phyloP scores from a whole-genome alignment of 1,140 invertebrate genomes.

The Drosophila ironensis region DNA sequence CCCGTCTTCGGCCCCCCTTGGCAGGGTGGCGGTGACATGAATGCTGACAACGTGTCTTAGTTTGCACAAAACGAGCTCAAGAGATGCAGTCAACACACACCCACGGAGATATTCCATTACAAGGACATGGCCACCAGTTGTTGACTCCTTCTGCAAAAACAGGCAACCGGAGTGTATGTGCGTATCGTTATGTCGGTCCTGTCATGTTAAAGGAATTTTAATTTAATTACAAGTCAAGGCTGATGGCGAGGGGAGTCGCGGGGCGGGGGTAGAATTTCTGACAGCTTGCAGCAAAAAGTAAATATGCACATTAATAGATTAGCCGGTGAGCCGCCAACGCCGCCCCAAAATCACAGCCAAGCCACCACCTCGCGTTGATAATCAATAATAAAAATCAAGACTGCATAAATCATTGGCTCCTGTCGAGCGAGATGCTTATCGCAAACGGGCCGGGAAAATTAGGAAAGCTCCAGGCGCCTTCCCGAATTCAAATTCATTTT shows the following conservation, averaged over 20 bases:
- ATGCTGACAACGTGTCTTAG: constrained; percentile 80
- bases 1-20: neutral
- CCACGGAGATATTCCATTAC: constrained; percentile 18
- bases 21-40: constrained; percentile 59
- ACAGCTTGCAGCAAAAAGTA: constrained; percentile 17
- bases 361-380: constrained; percentile 27
- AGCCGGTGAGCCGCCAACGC: constrained; percentile 1
- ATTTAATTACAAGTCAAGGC: constrained; percentile 66
- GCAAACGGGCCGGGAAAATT: constrained; percentile 32
- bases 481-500: constrained; percentile 41
- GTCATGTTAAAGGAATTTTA: constrained; percentile 77
- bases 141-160: constrained; percentile 38
- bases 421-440: constrained; percentile 63
- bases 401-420: constrained; percentile 63
- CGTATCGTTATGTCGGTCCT: constrained; percentile 54
- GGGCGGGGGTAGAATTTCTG: neutral
- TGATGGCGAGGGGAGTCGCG: neutral
- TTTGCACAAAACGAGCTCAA: constrained; percentile 77
- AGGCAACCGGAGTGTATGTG: constrained; percentile 31
- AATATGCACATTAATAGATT: constrained; percentile 62
- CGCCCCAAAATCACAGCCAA: neutral
- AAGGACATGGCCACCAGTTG: constrained; percentile 44
- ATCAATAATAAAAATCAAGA: constrained; percentile 66
- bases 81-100: constrained; percentile 46
- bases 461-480: constrained; percentile 9